Conservation (phyloP, 2,888 invertebrate genomes). For the Pollenia amentaria region DNA sequence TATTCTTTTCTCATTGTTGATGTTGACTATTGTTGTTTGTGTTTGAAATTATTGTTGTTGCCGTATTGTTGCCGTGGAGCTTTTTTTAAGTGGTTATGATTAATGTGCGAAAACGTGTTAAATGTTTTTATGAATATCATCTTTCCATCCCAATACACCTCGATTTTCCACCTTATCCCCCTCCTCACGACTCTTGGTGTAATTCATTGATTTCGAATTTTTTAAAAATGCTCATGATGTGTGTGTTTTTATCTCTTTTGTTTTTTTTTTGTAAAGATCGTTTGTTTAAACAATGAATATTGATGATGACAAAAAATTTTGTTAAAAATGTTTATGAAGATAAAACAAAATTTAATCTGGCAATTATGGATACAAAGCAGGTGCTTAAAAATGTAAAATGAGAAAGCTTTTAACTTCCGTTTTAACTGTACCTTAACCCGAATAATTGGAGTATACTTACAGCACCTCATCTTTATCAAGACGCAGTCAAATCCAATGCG, state of each 20-base stretch:
- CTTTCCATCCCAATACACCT: neutral
- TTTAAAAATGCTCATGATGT: neutral
- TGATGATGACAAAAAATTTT: slow-evolving; percentile 23
- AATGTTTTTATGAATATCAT: slow-evolving; percentile 63
- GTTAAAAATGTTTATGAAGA: neutral
- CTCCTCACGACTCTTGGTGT: neutral
- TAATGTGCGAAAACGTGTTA: slow-evolving; percentile 76
- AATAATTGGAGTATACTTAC: no score
- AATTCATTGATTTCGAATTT: neutral
- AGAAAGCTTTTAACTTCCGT: no score
- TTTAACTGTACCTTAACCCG: no score
- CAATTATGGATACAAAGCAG: no score
- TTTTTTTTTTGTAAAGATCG: slow-evolving; percentile 15
- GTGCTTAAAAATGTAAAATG: no score
- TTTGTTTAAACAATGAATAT: slow-evolving; percentile 46
- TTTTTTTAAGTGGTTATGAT: slow-evolving; percentile 76
- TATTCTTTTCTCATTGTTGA: slow-evolving; percentile 42
- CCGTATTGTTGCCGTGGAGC: slow-evolving; percentile 50
- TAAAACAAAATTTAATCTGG: neutral
- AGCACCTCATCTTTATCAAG: no score
- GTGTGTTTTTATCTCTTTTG: no score
- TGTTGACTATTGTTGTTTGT: slow-evolving; percentile 48
- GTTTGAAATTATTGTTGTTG: slow-evolving; percentile 64
- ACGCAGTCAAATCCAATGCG: no score
- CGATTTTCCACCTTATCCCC: neutral